Conservation (phyloP, 2,888 invertebrate genomes). For the Serripes groenlandicus region DNA sequence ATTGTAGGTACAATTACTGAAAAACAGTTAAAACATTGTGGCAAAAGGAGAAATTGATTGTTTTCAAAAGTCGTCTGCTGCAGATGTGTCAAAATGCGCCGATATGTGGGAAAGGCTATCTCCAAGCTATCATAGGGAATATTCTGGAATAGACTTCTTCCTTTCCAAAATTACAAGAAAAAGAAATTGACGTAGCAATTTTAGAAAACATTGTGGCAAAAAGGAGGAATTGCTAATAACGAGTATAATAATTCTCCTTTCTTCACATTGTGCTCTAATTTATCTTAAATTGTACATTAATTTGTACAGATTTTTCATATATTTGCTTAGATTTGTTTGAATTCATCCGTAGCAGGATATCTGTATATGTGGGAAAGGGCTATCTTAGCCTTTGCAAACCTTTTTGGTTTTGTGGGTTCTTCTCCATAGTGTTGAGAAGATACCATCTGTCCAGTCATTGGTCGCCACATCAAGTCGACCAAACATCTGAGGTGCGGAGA, state of each 20-base stretch:
- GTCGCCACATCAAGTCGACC: conserved; percentile 98
- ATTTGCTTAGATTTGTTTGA: neutral
- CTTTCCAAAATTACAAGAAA: no score
- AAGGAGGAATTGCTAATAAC: neutral
- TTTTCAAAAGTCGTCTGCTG: no score
- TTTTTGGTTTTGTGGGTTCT: conserved; percentile 96
- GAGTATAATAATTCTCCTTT: neutral
- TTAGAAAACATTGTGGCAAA: neutral
- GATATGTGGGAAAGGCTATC: no score
- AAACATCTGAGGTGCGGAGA: conserved; percentile 99
- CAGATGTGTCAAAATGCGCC: no score
- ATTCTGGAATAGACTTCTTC: no score
- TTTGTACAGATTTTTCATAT: neutral
- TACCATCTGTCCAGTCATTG: conserved; percentile 99
- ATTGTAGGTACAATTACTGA: no score
- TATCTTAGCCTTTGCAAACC: conserved; percentile 64
- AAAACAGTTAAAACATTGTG: no score
- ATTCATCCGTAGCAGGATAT: neutral
- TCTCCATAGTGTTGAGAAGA: conserved; percentile 98
- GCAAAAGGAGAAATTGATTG: no score
- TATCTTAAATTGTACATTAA: neutral
- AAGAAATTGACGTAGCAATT: no score
- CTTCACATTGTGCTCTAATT: neutral
- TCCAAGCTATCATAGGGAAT: no score
- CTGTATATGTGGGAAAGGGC: neutral